A percentile compares a stretch with the other conserved stretches of the same genome.
Evolutionary conservation across 2,888 invertebrate species (phyloP).

Genomic region (Troilus luridus): DNA sequence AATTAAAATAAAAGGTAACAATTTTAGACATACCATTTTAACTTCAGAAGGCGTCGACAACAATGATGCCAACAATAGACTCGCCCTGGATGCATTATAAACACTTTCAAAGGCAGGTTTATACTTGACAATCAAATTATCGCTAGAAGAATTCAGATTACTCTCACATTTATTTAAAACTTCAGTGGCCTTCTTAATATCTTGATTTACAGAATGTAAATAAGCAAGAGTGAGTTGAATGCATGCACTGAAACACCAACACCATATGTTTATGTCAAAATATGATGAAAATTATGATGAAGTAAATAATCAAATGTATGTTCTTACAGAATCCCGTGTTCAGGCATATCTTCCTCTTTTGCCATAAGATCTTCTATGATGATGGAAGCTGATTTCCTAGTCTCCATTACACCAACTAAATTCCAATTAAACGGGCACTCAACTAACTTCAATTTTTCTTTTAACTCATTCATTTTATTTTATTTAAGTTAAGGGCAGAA

Average conservation of each 20-base stretch:
- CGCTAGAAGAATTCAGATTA: background rate
- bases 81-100: constrained; percentile 46
- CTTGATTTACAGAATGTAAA: background rate
- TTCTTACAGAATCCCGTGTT: constrained; percentile 29
- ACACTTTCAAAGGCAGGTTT: constrained; percentile 53
- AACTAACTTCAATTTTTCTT: too few species aligned
- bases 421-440: constrained; percentile 52
- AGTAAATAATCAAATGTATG: background rate
- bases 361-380: constrained; percentile 3
- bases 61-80: background rate
- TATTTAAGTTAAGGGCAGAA: too few species aligned
- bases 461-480: too few species aligned
- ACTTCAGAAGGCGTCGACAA: constrained; percentile 24
- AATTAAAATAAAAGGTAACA: background rate
- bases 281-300: background rate
- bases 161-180: constrained; percentile 48
- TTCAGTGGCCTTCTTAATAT: background rate
- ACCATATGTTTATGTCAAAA: background rate
- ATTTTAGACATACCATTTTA: constrained; percentile 44
- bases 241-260: constrained; percentile 20
- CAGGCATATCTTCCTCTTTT: constrained; percentile 47
- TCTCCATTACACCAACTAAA: background rate
- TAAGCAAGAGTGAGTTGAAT: background rate
- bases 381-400: background rate
- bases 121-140: constrained; percentile 7